A percentile compares a stretch with the other conserved stretches of the same genome.
These are phyloP conservation scores for Muraenolepis orangiensis DNA, from an alignment of 2,797 vertebrate species.

Conservation along the genomic window DNA sequence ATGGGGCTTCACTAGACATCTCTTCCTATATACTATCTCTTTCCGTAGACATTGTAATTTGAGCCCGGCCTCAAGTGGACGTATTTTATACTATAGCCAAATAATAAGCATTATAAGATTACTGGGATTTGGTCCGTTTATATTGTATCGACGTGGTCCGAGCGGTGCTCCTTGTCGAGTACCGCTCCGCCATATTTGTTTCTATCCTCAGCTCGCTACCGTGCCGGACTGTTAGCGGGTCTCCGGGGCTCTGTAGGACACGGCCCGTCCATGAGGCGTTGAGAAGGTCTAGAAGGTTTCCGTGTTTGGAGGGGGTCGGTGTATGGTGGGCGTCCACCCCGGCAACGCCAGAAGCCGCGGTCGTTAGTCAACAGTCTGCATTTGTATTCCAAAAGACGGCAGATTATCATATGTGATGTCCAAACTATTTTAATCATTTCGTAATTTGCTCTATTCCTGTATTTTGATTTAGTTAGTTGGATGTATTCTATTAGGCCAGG, in stretches of 20 bases:
- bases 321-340: neutral
- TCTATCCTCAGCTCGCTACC: neutral
- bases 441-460: neutral
- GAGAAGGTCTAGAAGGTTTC: neutral
- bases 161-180: neutral
- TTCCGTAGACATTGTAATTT: neutral
- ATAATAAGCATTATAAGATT: neutral
- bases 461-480: neutral
- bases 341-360: neutral
- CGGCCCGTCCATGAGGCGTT: neutral
- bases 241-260: neutral
- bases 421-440: neutral
- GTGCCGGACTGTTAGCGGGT: neutral
- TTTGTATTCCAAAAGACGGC: too few species aligned
- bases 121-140: neutral
- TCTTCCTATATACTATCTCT: neutral
- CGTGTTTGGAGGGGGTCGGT: neutral
- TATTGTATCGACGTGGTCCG: neutral
- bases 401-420: neutral
- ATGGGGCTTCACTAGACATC: neutral
- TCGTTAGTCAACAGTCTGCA: neutral
- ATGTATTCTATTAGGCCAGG: neutral
- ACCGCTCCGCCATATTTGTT: neutral
- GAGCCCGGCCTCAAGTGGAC: neutral
- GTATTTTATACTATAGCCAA: neutral